Evolutionary conservation across 2,888 invertebrate genomes (phyloP), one percentile per base, ranked within the genome.

Genomic region (Lissocephala sabroskyi): DNA sequence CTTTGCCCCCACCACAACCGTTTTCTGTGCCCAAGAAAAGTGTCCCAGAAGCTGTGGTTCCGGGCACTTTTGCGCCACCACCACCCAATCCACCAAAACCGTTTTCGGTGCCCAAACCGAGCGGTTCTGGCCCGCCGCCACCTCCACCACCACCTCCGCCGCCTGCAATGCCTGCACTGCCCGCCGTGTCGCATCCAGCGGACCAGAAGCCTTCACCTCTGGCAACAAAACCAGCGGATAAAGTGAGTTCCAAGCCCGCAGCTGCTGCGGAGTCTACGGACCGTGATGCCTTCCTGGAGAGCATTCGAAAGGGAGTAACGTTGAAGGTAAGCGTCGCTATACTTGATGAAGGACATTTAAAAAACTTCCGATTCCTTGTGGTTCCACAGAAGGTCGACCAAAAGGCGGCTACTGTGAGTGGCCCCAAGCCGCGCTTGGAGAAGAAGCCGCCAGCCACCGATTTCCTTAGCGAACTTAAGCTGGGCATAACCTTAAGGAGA

Each of bases 391-490:
- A 81, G 73, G 66, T 79, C 2, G 49, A 78, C 36, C 49, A 65
- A 33, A 79, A 79, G 53, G 64, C 79, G 16, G 79, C 80, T 14
- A 80, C 80, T 6, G 65, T 80, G 17, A 80, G 79, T 29, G 75
- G 70, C 6, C 39, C 64, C 0, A 80, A 75, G 13, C 67, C 80
- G 3, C 54, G 70, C 1, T 56, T 62, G 1, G 77, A 77, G 46
- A 60, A 56, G 9, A 79, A 75, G 33, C 79, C 79, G 13, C 56
- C 59, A n/a, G 51, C 53, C 6, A 65, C 37, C 1, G 79, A 79
- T 47, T 80, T 79, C 36, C 35, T 79, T 3, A 73, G 80, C 40
- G 79, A 79, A 42, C 45, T 79, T 0, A 79, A 79, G 50, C 47
- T 80, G 48, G 79, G 80, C 3, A 61, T 79, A 2, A 79, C 78